These are phyloP conservation scores for Pheosia tremula DNA, from an alignment of 2,888 invertebrate species.

Conservation along the genomic window DNA sequence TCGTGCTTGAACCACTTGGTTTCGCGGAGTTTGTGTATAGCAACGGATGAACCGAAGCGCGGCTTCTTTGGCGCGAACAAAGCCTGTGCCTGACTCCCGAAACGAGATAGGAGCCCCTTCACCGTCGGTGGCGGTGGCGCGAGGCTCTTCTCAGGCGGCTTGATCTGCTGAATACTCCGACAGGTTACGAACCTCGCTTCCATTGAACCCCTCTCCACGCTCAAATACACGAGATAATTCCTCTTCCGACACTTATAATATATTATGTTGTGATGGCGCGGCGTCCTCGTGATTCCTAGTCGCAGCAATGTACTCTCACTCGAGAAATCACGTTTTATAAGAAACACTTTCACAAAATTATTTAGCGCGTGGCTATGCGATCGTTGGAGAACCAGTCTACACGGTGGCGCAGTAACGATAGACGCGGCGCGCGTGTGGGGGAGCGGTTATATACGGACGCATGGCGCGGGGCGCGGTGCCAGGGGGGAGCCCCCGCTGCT, in stretches of 20 bases:
- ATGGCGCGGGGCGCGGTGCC: slow-evolving; percentile 45
- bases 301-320: slow-evolving; percentile 73
- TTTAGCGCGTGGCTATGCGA: slow-evolving; percentile 68
- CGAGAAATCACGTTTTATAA: slow-evolving; percentile 68
- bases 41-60: slow-evolving; percentile 86
- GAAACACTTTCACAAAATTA: slow-evolving; percentile 80
- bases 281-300: slow-evolving; percentile 40
- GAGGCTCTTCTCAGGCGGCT: slow-evolving; percentile 82
- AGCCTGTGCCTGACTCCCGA: slow-evolving; percentile 83
- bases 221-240: slow-evolving; percentile 67
- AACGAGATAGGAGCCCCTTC: slow-evolving; percentile 81
- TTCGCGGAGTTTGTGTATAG: slow-evolving; percentile 88
- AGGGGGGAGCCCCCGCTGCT: slow-evolving; percentile 43
- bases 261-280: slow-evolving; percentile 44
- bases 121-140: slow-evolving; percentile 79
- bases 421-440: slow-evolving; percentile 79
- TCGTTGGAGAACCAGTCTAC: slow-evolving; percentile 57
- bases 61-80: slow-evolving; percentile 81
- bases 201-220: slow-evolving; percentile 79
- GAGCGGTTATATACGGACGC: slow-evolving; percentile 59
- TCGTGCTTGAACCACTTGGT: slow-evolving; percentile 90
- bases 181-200: slow-evolving; percentile 85
- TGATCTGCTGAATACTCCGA: slow-evolving; percentile 83
- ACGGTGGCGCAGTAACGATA: slow-evolving; percentile 67
- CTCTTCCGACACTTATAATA: slow-evolving; percentile 61